These are phyloP conservation scores for Odiellus spinosus DNA, from an alignment of 2,888 invertebrate species.

Conservation along the genomic window DNA sequence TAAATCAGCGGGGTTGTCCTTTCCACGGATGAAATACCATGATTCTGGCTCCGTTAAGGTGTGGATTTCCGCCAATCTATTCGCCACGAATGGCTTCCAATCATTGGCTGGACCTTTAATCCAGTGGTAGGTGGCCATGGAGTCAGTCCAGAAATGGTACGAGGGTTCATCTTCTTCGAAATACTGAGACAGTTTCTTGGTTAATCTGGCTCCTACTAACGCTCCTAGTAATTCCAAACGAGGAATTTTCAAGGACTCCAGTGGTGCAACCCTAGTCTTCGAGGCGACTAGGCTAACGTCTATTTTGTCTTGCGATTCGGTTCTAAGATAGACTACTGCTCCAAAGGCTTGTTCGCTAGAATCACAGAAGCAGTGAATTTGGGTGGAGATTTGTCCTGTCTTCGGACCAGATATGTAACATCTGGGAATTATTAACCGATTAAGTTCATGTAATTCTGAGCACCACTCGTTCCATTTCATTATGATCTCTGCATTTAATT, in stretches of 20 bases:
- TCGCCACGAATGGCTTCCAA: too few relatives aligned
- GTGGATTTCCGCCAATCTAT: too few relatives aligned
- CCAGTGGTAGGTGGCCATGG: too few relatives aligned
- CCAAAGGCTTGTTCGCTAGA: conserved; percentile 1
- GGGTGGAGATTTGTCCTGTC: too few relatives aligned
- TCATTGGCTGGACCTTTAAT: too few relatives aligned
- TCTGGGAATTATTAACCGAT: conserved; percentile 4
- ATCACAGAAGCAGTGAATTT: background rate
- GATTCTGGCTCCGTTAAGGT: too few relatives aligned
- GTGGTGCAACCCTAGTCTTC: conserved; percentile 1
- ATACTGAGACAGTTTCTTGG: too few relatives aligned
- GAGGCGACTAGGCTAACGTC: conserved; percentile 1
- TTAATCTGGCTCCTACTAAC: background rate
- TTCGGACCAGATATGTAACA: background rate
- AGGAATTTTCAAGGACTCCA: conserved; percentile 2
- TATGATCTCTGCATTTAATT: conserved; percentile 8
- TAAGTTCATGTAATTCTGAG: background rate
- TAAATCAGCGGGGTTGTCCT: too few relatives aligned
- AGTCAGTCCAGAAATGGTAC: too few relatives aligned
- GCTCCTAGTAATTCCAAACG: conserved; percentile 1
- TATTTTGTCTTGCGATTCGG: background rate
- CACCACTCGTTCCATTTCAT: conserved; percentile 2
- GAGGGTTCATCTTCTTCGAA: too few relatives aligned
- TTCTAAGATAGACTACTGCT: background rate
- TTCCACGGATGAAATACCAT: too few relatives aligned